Evolutionary conservation across 2,113 vertebrate species (phyloP), one percentile per base, ranked within the genome.

Genomic region (Sceloporus undulatus): DNA sequence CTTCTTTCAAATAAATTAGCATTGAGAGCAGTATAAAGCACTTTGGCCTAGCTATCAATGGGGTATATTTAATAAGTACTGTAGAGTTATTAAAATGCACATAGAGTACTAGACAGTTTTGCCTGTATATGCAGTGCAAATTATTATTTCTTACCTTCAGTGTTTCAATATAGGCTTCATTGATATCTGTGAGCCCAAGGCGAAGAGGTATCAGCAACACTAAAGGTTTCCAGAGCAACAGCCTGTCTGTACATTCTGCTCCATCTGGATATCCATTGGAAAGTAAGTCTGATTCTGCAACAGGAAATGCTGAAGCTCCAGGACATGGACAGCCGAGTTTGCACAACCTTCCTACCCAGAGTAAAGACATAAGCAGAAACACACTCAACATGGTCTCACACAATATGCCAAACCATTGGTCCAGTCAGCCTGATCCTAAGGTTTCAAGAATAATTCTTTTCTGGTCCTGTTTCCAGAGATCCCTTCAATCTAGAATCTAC

Each of bases 181-280:
- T 99, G 93, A 99, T 99, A 70, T 99, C 98, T 0, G 97, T 99
- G 91, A 99, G 98, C 79, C 99, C 99, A 48, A 99, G 98, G 89
- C 99, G 98, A 76, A 99, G 97, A 4, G 99, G 99, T 88, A 99
- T 99, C 93, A 99, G 98, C 89, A 99, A 97, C 76, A 99, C 98
- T 92, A 99, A 95, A 2, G 99, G 99, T 81, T 97, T 98, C 99
- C 99, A 99, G 0, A 95, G 94, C 0, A 91, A 80, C 0, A 90
- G 94, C 85, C 97, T 96, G 19, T 96, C 96, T 74, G 96, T 93
- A 1, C 95, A 92, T 94, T 97, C 94, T 0, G 96, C 96, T 1
- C 90, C 94, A 0, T 86, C 93, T 89, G 98, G 84, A 96, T 97
- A 91, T 94, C 99, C 96, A 1, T 98, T 97, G 70, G 94, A 97